Base-by-base conservation (phyloP, 2,888 invertebrate genomes). In the Patella pellucida region DNA sequence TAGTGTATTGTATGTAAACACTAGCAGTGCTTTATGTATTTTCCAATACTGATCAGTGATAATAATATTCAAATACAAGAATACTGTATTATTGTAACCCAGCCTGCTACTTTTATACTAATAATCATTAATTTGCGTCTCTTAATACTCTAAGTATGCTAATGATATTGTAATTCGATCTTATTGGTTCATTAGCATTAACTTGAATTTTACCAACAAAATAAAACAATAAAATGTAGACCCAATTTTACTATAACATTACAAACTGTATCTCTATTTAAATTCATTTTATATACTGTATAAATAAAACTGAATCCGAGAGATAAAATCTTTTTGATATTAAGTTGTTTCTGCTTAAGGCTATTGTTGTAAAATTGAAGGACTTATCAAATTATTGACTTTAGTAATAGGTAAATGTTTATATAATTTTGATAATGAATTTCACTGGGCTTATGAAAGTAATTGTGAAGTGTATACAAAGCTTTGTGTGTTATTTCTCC, bases 381-480 rank as follows among this genome's bases (percentile, higher is more conserved):
- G 62, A 62, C 62, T 62, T 62, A 62, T 62, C 62, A 62, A 62
- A 62, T 62, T 62, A 62, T 62, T 62, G 62, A 23, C 62, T 62
- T 62, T 62, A 62, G 62, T 62, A 62, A 62, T 62, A 62, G 62
- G 62, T 62, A 62, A 62, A 62, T 23, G 23, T 62, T 62, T 62
- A 62, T 19, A 62, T 19, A 62, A 62, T 62, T 62, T 62, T 62
- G 19, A 23, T 62, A 62, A 62, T 23, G 62, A 62, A 62, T 62
- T 62, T 62, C 19, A 19, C 23, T 19, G 23, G 14, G 62, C 62
- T 62, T 62, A 23, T 19, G 23, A 62, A 23, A 62, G 62, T 62
- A 62, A 62, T 62, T 62, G 62, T 62, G 62, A 62, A 62, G 62
- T 62, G 62, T 62, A 62, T 62, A 62, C 62, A 62, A 62, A 62